Base-by-base conservation (phyloP, 2,888 invertebrate genomes). In the Drosophila diplacantha region DNA sequence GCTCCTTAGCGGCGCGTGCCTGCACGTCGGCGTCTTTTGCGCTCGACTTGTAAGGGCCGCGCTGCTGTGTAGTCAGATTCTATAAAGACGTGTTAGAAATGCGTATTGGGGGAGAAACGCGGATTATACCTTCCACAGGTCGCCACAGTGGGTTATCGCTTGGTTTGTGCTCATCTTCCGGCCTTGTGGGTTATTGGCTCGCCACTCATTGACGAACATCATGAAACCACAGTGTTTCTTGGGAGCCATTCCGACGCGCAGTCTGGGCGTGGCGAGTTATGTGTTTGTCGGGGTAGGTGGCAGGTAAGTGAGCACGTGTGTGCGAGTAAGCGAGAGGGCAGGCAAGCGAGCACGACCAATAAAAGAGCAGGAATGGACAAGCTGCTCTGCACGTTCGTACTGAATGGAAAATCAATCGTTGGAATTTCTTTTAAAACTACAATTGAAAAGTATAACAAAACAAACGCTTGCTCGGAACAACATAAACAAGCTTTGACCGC, bases 141-240 rank as follows among this genome's bases (percentile, higher is more conserved):
- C 64, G 0, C 85, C 87, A 2, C 85, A 82, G 20, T 63, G 72
- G 0, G 14, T 7, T 1, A 86, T 74, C 0, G 86, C 86, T 50
- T 81, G 59, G 0, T 24, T 0, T 1, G 81, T 0, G 4, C 52
- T 65, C 58, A 85, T 59, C 0, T 55, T 26, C 9, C 70, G 75
- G 0, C 78, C 76, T 2, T 54, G 46, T 1, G 46, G 12, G 50
- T 74, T 63, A 1, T 71, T 74, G 0, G 39, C 52, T n/a, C 75
- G 80, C 86, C 86, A 87, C 6, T 86, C 81, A 0, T 51, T 32
- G 1, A 85, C 83, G 22, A 86, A 87, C 16, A 55, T 31, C 86
- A 87, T 86, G 22, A 87, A 87, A 0, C 61, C 84, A 54, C 72
- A 84, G 0, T 49, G 47, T 39, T 83, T 85, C 26, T 83, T 85